These are phyloP conservation scores for Prunella strophiata DNA, from an alignment of 2,797 vertebrate species.

Conservation along the genomic window DNA sequence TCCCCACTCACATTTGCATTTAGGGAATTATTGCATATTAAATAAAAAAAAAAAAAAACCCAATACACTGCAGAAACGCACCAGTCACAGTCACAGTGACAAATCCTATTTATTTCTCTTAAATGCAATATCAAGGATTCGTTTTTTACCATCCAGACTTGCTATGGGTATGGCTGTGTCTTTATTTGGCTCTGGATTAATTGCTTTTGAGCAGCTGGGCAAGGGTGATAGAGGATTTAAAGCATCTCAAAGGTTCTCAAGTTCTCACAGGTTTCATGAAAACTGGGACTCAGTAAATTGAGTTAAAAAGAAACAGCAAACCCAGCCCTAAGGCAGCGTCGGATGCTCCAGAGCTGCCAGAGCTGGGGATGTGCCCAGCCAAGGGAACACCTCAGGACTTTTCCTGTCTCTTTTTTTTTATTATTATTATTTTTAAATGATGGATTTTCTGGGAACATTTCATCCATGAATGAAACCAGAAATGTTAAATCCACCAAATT, in stretches of 20 bases:
- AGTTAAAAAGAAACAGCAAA: neutral
- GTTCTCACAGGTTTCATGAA: neutral
- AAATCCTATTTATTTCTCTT: neutral
- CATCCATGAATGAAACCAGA: too few relatives aligned
- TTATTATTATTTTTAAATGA: neutral
- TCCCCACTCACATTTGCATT: neutral
- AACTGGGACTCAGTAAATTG: neutral
- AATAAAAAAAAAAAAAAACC: too few relatives aligned
- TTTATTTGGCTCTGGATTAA: neutral
- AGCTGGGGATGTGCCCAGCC: too few relatives aligned
- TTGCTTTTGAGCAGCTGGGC: neutral
- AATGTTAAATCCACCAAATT: neutral
- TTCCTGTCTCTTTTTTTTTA: neutral
- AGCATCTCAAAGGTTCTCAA: neutral
- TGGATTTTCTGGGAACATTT: neutral
- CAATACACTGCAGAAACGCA: rapidly evolving
- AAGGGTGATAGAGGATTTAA: neutral
- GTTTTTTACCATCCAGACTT: rapidly evolving
- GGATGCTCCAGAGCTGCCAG: neutral
- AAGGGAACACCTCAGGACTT: neutral
- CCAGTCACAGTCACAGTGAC: rapidly evolving
- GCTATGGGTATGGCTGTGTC: neutral
- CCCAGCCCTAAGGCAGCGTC: neutral
- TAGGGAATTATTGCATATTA: rapidly evolving
- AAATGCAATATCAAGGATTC: neutral